Evolutionary conservation across 2,113 vertebrate genomes (phyloP), one percentile per base, ranked within the genome.

Genomic region (Chauna torquata): DNA sequence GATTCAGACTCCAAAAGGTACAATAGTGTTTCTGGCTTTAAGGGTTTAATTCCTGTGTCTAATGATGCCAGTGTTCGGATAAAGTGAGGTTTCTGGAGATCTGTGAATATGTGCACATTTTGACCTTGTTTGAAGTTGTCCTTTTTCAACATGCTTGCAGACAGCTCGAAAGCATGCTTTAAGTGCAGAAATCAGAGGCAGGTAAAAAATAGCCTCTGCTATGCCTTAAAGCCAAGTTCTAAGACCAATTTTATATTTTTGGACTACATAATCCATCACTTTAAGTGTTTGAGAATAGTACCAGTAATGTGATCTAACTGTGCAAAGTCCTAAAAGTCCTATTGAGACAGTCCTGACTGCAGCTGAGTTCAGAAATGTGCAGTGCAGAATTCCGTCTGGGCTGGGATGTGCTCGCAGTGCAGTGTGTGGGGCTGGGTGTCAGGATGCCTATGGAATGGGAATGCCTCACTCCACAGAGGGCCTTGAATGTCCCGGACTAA

Each of bases 51-150:
- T 80, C 78, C 64, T 8, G 0, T 91, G 78, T 70, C 79, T 77
- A 27, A 47, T 36, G 84, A 86, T 90, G 90, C 78, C 78, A 82
- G 40, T 36, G 81, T 69, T 85, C 86, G 86, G 92, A 88, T 95
- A 90, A 94, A 94, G 84, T 57, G 62, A 69, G 24, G n/a, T 71
- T 83, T 91, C 82, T 95, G 89, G 94, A 88, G 78, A 90, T 91
- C 78, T 54, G 58, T 50, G 75, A 66, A 47, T 90, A 71, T 57
- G 27, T 84, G 89, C 87, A 69, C 81, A 9, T 82, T 84, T 64
- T 95, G 82, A 76, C 95, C 89, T 89, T 69, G 57, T 92, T 92
- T 92, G 89, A 94, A 96, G 83, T 82, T 85, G 91, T 78, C 65
- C 68, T 88, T 87, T 85, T 58, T 76, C 78, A 87, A 2, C 44